These are phyloP conservation scores for Anisognathus igniventris DNA, from an alignment of 2,797 vertebrate genomes.

Conservation along the genomic window DNA sequence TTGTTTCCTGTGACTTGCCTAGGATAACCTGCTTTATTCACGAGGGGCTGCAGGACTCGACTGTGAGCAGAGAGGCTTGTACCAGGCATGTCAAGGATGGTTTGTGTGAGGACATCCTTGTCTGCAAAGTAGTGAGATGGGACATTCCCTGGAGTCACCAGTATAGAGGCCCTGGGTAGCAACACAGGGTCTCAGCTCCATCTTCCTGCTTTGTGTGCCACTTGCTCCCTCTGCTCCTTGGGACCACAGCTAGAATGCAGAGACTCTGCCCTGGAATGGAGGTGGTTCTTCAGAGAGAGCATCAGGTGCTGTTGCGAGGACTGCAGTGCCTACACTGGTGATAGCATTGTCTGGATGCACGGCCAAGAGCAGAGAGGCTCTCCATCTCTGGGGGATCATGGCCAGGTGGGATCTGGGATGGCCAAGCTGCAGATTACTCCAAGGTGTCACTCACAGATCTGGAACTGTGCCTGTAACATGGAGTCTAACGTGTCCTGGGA, in stretches of 20 bases:
- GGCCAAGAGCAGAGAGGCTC: neutral
- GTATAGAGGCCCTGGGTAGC: neutral
- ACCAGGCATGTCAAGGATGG: neutral
- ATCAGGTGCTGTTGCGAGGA: neutral
- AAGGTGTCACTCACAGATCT: neutral
- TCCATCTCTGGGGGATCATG: neutral
- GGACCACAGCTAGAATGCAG: neutral
- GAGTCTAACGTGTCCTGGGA: neutral
- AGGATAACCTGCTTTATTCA: neutral
- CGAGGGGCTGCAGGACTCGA: neutral
- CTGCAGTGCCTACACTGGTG: accelerated
- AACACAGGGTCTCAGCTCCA: neutral
- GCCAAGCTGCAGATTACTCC: neutral
- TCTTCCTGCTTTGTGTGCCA: neutral
- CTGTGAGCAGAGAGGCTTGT: neutral
- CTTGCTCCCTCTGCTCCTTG: neutral
- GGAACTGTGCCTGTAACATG: neutral
- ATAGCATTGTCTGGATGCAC: neutral
- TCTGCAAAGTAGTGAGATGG: neutral
- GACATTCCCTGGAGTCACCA: neutral
- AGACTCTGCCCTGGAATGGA: neutral
- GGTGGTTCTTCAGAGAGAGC: neutral
- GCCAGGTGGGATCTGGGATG: neutral
- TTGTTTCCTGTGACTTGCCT: neutral
- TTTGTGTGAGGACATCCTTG: neutral